Base-by-base conservation (phyloP, 2,113 vertebrate species). In the Phylloscopus whistleri region DNA sequence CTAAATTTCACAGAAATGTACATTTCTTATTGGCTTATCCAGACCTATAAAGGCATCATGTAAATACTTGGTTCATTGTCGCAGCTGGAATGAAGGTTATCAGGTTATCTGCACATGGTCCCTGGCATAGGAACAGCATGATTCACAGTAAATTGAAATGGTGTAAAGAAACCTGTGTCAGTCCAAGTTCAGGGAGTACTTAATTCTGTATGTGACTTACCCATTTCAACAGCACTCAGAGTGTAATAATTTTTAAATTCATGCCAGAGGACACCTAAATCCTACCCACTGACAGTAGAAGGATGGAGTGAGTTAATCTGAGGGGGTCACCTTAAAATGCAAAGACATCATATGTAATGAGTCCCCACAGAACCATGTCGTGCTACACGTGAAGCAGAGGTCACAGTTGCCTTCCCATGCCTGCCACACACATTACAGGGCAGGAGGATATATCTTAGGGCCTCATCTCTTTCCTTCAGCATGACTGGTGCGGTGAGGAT, bases 351-450 rank as follows among this genome's bases (percentile, higher is more conserved):
- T 27, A 10, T 8, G 23, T 58, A 30, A 59, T 16, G 6, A 63
- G 2, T 89, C 12, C n/a, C 31, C 6, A 2, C 1, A 0, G 27
- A 70, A 56, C 16, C 10, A 33, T 31, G 1, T 4, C 1, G 0
- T 2, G 0, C 41, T 62, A 4, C 8, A 11, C 10, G 2, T 1
- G 4, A 62, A 49, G 24, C 28, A 49, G 22, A 70, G 31, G 27
- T 58, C 31, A 21, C 18, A 26, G 1, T 17, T 89, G 72, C 39
- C 28, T 81, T 75, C 24, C 14, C n/a, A 6, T 60, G 21, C 37
- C n/a, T 89, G 27, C 14, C 43, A 58, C 30, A 16, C 14, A n/a
- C 19, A 14, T 58, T 70, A 23, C 13, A 51, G 80, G 26, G 27
- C 19, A 62, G n/a, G 10, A 79, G 16, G 21, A 35, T 1, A 2